These are phyloP conservation scores for Lerista edwardsae DNA, from an alignment of 2,797 vertebrate species.

Conservation along the genomic window DNA sequence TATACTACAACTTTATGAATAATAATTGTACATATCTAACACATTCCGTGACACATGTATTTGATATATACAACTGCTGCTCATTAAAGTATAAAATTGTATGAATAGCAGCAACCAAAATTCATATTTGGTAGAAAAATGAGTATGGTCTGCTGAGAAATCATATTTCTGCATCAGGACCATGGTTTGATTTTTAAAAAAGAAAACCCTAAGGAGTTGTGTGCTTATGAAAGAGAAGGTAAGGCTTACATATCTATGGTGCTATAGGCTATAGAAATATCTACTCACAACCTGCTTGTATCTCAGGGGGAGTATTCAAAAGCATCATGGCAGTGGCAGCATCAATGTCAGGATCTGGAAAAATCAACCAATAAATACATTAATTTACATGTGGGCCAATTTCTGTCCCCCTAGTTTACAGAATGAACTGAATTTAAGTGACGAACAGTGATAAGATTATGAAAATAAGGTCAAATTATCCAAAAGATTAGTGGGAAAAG, in stretches of 20 bases:
- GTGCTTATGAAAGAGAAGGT: slow-evolving; percentile 70
- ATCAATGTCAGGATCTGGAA: slow-evolving; percentile 84
- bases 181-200: slow-evolving; percentile 55
- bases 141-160: slow-evolving; percentile 52
- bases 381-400: slow-evolving; percentile 78
- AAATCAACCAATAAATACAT: slow-evolving; percentile 86
- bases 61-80: slow-evolving; percentile 49
- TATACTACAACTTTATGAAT: slow-evolving; percentile 54
- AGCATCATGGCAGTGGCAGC: slow-evolving; percentile 86
- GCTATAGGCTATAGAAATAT: slow-evolving; percentile 83
- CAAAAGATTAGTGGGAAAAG: background rate
- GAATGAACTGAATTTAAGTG: slow-evolving; percentile 50
- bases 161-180: slow-evolving; percentile 64
- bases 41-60: slow-evolving; percentile 30
- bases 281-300: slow-evolving; percentile 87
- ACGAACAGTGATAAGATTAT: slow-evolving; percentile 35
- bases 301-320: slow-evolving; percentile 86
- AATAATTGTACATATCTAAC: slow-evolving; percentile 60
- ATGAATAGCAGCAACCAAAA: slow-evolving; percentile 51
- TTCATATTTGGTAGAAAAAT: slow-evolving; percentile 52
- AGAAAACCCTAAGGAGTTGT: slow-evolving; percentile 46
- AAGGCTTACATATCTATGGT: slow-evolving; percentile 76
- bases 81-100: slow-evolving; percentile 53
- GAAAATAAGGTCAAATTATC: slow-evolving; percentile 26
- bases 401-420: slow-evolving; percentile 60